Evolutionary conservation across 2,113 vertebrate species (phyloP).

Genomic region (Pseudopipra pipra): DNA sequence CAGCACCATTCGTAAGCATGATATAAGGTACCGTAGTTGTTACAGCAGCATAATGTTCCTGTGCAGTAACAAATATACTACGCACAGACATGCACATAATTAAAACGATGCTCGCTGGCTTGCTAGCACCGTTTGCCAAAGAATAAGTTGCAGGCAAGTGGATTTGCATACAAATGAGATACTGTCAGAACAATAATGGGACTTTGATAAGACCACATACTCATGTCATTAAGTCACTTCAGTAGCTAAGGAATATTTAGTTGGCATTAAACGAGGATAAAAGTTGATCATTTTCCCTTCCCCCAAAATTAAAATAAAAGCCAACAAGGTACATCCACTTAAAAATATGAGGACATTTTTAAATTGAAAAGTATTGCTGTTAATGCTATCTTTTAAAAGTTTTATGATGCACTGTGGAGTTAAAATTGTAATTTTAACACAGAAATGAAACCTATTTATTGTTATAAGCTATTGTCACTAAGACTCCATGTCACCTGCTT

Average conservation of each 20-base stretch:
- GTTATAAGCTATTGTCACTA: not conserved
- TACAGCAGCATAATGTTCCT: constrained; percentile 54
- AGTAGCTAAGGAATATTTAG: constrained; percentile 48
- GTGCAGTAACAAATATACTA: constrained; percentile 63
- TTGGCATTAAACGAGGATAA: constrained; percentile 43
- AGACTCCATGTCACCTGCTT: not conserved
- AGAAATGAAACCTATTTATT: not conserved
- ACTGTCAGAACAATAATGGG: constrained; percentile 65
- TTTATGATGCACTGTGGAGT: not conserved
- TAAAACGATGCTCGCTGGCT: constrained; percentile 48
- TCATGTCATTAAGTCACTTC: constrained; percentile 68
- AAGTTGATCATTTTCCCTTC: constrained; percentile 57
- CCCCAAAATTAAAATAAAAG: constrained; percentile 30
- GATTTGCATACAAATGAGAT: constrained; percentile 82
- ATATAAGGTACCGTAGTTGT: constrained; percentile 15
- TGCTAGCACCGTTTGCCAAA: constrained; percentile 64
- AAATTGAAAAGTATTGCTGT: not conserved
- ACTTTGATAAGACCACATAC: constrained; percentile 70
- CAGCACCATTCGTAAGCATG: constrained; percentile 32
- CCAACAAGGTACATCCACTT: not conserved
- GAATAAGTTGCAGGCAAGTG: constrained; percentile 68
- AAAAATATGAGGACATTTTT: not conserved
- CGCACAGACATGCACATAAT: constrained; percentile 64
- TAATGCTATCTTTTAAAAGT: not conserved
- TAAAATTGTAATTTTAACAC: not conserved